Conservation (phyloP, 2,113 vertebrate genomes). For the Phaethon lepturus region DNA sequence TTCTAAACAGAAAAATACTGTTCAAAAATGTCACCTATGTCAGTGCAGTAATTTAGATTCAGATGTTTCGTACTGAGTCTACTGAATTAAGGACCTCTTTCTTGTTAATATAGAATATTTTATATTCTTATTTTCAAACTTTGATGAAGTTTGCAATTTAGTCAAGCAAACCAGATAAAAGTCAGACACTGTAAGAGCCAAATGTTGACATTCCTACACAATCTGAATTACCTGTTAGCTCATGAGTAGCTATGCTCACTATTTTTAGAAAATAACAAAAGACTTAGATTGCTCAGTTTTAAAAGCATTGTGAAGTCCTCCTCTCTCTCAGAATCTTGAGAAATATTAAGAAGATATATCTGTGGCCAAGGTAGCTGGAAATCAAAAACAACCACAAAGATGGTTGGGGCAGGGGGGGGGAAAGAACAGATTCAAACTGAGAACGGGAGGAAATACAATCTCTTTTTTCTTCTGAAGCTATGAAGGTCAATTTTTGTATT, state of each 20-base stretch:
- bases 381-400: background rate
- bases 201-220: background rate
- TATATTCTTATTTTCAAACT: background rate
- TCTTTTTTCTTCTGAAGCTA: background rate
- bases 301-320: background rate
- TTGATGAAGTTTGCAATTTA: background rate
- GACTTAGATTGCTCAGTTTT: background rate
- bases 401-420: too few relatives aligned
- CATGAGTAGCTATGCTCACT: background rate
- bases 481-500: background rate
- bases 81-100: background rate
- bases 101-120: background rate
- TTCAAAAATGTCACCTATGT: background rate
- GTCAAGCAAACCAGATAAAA: background rate
- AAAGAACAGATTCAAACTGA: background rate
- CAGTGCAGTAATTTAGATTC: background rate
- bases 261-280: background rate
- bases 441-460: background rate
- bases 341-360: background rate
- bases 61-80: background rate
- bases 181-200: background rate
- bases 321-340: background rate
- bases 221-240: background rate
- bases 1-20: background rate
- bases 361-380: background rate